Evolutionary conservation across 1,140 invertebrate genomes (phyloP).

Genomic region (Aphaenogaster floridana): DNA sequence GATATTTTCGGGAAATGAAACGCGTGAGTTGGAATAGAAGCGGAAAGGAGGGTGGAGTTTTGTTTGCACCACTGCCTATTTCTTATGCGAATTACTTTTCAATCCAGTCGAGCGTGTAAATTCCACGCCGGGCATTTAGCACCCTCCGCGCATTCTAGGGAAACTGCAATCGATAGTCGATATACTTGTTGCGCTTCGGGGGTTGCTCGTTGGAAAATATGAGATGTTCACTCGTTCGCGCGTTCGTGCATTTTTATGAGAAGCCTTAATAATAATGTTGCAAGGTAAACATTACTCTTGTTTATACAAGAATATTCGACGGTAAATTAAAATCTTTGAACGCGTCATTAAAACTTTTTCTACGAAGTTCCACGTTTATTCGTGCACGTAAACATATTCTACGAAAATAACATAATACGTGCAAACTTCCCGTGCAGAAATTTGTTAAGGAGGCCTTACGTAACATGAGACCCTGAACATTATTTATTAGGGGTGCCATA

Average conservation of each 20-base stretch:
- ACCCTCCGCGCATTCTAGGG: not conserved
- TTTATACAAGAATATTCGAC: slow-evolving; percentile 19
- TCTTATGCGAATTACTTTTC: slow-evolving; percentile 9
- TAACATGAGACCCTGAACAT: no score
- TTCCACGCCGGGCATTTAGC: not conserved
- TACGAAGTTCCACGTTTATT: not conserved
- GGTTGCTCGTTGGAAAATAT: slow-evolving; percentile 24
- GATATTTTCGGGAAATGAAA: not conserved
- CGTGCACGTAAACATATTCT: not conserved
- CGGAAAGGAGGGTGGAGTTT: not conserved
- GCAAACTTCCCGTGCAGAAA: not conserved
- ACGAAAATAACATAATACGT: not conserved
- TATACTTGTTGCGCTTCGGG: slow-evolving; percentile 57
- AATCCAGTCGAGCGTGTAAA: slow-evolving; percentile 22
- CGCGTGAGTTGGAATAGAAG: not conserved
- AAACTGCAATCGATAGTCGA: slow-evolving; percentile 42
- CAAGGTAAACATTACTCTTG: not conserved
- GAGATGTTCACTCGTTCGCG: slow-evolving; percentile 5
- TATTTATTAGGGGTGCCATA: no score
- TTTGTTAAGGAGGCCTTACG: no score
- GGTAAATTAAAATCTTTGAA: not conserved
- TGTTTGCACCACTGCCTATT: not conserved
- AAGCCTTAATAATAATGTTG: slow-evolving; percentile 10
- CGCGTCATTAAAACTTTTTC: not conserved
- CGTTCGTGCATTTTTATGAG: slow-evolving; percentile 45